Evolutionary conservation across 1,140 invertebrate species (phyloP).

Genomic region (Orchestia grillus): DNA sequence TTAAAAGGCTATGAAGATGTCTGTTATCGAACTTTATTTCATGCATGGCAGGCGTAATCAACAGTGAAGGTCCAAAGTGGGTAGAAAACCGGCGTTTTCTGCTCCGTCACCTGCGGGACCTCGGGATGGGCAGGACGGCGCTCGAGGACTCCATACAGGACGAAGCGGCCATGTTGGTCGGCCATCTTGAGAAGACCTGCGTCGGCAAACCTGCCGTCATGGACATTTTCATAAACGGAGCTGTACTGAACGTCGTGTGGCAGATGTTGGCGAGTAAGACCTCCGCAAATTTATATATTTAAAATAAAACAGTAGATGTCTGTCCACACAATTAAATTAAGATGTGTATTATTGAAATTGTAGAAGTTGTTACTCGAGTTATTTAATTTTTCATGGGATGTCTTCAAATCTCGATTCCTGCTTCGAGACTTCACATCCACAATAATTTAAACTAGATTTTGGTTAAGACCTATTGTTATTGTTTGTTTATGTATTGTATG

Average conservation of each 20-base stretch:
- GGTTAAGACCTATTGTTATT: no score
- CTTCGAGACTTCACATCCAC: no score
- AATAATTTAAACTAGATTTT: no score
- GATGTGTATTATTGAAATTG: not conserved
- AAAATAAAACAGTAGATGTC: not conserved
- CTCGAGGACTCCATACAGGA: slow-evolving; percentile 81
- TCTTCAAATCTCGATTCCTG: no score
- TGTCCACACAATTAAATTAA: not conserved
- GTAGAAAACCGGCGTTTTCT: slow-evolving; percentile 53
- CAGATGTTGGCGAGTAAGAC: slow-evolving; percentile 12
- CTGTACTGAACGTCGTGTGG: not conserved
- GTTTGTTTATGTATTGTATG: no score
- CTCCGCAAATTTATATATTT: not conserved
- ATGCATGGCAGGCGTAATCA: slow-evolving; percentile 44
- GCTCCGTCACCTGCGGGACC: slow-evolving; percentile 62
- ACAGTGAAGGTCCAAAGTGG: slow-evolving; percentile 32
- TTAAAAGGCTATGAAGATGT: no score
- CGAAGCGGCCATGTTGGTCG: slow-evolving; percentile 76
- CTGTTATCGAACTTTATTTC: not conserved
- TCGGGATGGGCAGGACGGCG: slow-evolving; percentile 83
- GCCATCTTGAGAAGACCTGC: slow-evolving; percentile 49
- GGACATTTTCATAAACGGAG: not conserved
- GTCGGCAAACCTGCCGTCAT: not conserved
- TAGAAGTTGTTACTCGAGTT: no score
- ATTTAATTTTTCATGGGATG: no score